Percentiles rank a stretch among this genome's conserved stretches.
phyloP scores from a whole-genome alignment of 2,797 vertebrate genomes.

The Hydrocynus forskahlii region DNA sequence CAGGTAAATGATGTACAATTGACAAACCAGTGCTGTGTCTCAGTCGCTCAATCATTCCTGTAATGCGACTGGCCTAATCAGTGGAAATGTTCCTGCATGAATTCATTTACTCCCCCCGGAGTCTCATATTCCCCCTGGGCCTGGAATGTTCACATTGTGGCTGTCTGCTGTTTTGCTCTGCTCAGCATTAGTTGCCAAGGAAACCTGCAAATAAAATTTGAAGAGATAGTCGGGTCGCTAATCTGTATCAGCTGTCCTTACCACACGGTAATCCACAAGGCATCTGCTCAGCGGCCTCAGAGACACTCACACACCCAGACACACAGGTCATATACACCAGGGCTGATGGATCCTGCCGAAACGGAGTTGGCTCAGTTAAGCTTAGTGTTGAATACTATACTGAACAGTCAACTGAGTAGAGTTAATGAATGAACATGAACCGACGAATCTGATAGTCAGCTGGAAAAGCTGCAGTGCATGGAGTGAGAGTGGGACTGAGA shows the following conservation, averaged over 20 bases:
- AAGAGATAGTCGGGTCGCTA: conserved; percentile 63
- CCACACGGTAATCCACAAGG: conserved; percentile 62
- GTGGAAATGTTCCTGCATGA: conserved; percentile 59
- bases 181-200: conserved; percentile 74
- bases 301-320: conserved; percentile 49
- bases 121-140: conserved; percentile 68
- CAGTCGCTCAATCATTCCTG: conserved; percentile 54
- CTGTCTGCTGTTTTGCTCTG: conserved; percentile 66
- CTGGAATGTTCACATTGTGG: conserved; percentile 71
- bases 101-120: conserved; percentile 63
- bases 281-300: conserved; percentile 52
- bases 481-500: not conserved
- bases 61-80: conserved; percentile 61
- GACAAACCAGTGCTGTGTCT: conserved; percentile 34
- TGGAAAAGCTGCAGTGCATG: no score
- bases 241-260: conserved; percentile 70
- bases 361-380: not conserved
- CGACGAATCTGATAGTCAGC: no score
- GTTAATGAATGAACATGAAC: not conserved
- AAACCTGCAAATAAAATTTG: conserved; percentile 76
- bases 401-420: not conserved
- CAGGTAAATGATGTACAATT: conserved; percentile 42
- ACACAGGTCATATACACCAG: not conserved
- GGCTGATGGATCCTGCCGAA: not conserved
- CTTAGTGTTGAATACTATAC: not conserved